Evolutionary conservation across 30 jellyfish, hydroid and myxozoan species (phyloP).

Genomic region (Turritopsis rubra): DNA sequence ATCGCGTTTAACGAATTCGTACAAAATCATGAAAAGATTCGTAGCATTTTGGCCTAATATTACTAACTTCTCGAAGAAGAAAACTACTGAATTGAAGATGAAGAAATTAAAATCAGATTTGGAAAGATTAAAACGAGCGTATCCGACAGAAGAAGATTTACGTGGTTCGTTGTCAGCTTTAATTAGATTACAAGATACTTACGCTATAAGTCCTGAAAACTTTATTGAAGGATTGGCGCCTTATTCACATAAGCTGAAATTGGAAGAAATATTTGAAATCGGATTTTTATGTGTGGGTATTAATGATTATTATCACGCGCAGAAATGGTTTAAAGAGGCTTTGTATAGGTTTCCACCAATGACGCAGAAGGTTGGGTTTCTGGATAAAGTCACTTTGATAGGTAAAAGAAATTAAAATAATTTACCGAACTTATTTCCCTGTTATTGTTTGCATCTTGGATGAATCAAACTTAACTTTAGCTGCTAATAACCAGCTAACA

Average conservation of each 20-base stretch:
- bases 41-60: conserved; percentile 59
- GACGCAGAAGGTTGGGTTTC: conserved; percentile 64
- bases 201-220: conserved; percentile 54
- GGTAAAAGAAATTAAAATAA: conserved; percentile 7
- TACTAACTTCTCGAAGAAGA: conserved; percentile 14
- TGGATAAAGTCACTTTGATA: conserved; percentile 54
- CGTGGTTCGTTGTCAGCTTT: conserved; percentile 75
- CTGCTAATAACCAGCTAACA: too few species aligned
- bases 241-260: conserved; percentile 53
- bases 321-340: conserved; percentile 66
- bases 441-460: too few species aligned
- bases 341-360: conserved; percentile 67
- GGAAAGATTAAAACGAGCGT: conserved; percentile 16
- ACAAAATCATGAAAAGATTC: conserved; percentile 44
- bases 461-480: too few species aligned
- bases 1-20: conserved; percentile 43
- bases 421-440: too few species aligned
- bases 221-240: conserved; percentile 81
- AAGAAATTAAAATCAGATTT: conserved; percentile 14
- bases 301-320: conserved; percentile 66
- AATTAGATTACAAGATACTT: conserved; percentile 74
- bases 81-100: conserved; percentile 8
- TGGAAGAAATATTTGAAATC: conserved; percentile 82
- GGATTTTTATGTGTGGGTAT: conserved; percentile 75
- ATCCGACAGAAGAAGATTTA: conserved; percentile 72